These are phyloP conservation scores for Heterochromis multidens DNA, from an alignment of 2,113 vertebrate genomes.

Conservation along the genomic window DNA sequence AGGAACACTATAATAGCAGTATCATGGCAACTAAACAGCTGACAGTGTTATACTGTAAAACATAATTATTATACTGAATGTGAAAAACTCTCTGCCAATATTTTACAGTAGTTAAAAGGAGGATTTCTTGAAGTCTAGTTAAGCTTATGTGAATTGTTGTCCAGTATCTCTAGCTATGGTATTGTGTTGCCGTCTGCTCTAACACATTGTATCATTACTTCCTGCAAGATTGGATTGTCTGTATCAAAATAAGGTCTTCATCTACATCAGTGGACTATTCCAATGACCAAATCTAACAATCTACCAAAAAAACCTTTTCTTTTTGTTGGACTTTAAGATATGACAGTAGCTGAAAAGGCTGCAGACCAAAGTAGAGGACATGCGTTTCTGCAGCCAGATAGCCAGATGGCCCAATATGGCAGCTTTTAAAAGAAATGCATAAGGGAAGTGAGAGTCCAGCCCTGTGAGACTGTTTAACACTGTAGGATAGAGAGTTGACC, in stretches of 20 bases:
- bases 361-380: neutral
- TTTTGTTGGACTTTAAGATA: neutral
- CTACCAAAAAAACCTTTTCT: neutral
- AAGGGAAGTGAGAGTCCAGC: conserved; percentile 7
- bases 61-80: no score
- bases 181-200: neutral
- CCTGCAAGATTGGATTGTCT: neutral
- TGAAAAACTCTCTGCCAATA: no score
- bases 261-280: neutral
- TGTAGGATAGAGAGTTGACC: conserved; percentile 34
- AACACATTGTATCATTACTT: neutral
- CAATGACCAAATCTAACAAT: neutral
- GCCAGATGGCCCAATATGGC: neutral
- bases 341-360: neutral
- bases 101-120: no score
- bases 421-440: conserved; percentile 30
- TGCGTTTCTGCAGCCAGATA: conserved; percentile 16
- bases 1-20: neutral
- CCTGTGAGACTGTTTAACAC: conserved; percentile 32
- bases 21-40: neutral
- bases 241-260: neutral
- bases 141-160: neutral
- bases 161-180: neutral
- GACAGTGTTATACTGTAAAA: neutral
- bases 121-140: no score